Evolutionary conservation across 1,140 invertebrate genomes (phyloP).

Genomic region (Drosophila teissieri): DNA sequence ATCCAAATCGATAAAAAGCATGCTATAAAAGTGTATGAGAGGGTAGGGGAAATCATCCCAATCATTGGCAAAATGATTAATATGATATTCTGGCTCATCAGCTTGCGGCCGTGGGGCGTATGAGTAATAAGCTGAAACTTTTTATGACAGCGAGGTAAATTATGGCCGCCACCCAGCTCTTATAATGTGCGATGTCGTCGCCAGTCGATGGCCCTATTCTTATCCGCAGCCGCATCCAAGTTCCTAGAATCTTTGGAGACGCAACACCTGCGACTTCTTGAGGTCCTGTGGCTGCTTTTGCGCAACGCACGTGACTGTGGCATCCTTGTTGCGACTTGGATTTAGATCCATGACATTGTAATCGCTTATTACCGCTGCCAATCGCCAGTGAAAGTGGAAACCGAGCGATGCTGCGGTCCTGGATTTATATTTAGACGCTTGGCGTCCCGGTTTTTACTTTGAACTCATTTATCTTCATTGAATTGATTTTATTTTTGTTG

Average conservation of each 20-base stretch:
- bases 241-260: neutral
- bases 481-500: slow-evolving; percentile 48
- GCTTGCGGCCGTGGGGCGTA: slow-evolving; percentile 29
- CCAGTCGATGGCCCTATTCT: slow-evolving; percentile 12
- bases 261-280: slow-evolving; percentile 45
- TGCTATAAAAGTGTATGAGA: neutral
- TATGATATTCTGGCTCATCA: slow-evolving; percentile 52
- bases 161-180: slow-evolving; percentile 36
- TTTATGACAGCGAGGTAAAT: slow-evolving; percentile 63
- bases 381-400: slow-evolving; percentile 21
- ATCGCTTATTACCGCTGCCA: slow-evolving; percentile 46
- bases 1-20: slow-evolving; percentile 37
- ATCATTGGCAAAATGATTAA: slow-evolving; percentile 71
- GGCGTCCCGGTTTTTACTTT: slow-evolving; percentile 33
- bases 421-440: slow-evolving; percentile 15
- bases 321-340: slow-evolving; percentile 23
- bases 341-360: slow-evolving; percentile 42
- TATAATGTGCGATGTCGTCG: slow-evolving; percentile 35
- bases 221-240: slow-evolving; percentile 2
- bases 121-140: slow-evolving; percentile 66
- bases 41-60: slow-evolving; percentile 30
- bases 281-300: slow-evolving; percentile 19
- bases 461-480: slow-evolving; percentile 67
- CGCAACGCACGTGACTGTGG: slow-evolving; percentile 55
- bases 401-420: too few relatives aligned